Evolutionary conservation across 1,140 invertebrate genomes (phyloP).

Genomic region (Drosophila orosa): DNA sequence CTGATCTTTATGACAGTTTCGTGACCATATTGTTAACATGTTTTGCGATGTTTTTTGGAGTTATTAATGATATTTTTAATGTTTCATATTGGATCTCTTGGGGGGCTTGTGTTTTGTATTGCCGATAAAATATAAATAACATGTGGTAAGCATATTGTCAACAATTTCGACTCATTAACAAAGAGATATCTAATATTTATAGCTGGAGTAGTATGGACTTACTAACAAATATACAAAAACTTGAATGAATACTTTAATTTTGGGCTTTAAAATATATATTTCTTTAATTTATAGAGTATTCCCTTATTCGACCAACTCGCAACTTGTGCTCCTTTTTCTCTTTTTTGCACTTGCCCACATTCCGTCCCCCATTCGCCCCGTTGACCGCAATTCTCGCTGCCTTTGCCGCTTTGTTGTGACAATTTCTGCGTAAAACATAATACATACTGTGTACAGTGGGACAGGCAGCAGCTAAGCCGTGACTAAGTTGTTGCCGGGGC

Average conservation of each 20-base stretch:
- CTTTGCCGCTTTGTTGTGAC: slow-evolving; percentile 63
- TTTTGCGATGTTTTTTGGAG: not conserved
- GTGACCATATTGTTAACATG: slow-evolving; percentile 30
- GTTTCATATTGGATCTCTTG: not conserved
- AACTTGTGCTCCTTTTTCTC: slow-evolving; percentile 33
- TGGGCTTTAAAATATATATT: not conserved
- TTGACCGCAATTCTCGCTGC: slow-evolving; percentile 68
- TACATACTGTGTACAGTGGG: slow-evolving; percentile 48
- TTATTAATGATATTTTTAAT: not conserved
- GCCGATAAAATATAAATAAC: not conserved
- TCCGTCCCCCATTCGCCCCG: slow-evolving; percentile 29
- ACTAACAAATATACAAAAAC: not conserved
- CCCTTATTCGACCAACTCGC: not conserved
- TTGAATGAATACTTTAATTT: not conserved
- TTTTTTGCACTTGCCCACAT: slow-evolving; percentile 32
- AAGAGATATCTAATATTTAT: not conserved
- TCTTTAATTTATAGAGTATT: slow-evolving; percentile 8
- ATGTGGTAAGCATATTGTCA: not conserved
- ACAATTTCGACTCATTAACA: not conserved
- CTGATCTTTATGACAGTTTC: slow-evolving; percentile 8
- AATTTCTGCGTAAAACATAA: slow-evolving; percentile 76
- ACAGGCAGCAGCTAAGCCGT: slow-evolving; percentile 23
- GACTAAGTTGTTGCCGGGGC: slow-evolving; percentile 18
- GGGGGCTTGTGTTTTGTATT: not conserved
- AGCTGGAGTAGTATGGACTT: not conserved